Evolutionary conservation across 2,113 vertebrate genomes (phyloP).

Genomic region (Xiphophorus maculatus): DNA sequence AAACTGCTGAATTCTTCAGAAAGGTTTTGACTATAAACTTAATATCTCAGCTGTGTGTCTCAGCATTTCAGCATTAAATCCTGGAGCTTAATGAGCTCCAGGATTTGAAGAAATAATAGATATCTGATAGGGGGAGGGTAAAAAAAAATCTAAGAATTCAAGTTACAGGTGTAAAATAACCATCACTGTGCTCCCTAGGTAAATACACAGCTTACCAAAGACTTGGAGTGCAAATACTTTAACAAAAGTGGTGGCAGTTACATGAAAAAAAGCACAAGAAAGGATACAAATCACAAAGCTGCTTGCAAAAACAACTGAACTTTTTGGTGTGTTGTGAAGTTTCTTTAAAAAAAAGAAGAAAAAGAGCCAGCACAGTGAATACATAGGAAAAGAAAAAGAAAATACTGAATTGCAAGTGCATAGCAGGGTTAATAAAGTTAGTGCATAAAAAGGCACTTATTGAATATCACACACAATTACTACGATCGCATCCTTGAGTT

Average conservation of each 20-base stretch:
- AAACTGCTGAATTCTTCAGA: neutral
- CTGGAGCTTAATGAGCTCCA: constrained; percentile 20
- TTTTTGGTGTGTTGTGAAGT: constrained; percentile 5
- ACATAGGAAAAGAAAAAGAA: constrained; percentile 17
- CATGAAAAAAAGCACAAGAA: constrained; percentile 15
- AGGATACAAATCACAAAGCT: constrained; percentile 6
- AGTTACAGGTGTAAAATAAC: constrained; percentile 3
- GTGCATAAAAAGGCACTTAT: constrained; percentile 66
- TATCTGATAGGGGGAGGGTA: neutral
- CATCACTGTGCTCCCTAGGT: constrained; percentile 19
- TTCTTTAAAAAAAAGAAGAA: constrained; percentile 5
- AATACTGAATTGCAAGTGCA: constrained; percentile 37
- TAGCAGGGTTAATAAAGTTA: constrained; percentile 43
- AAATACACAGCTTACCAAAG: constrained; percentile 27
- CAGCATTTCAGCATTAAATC: neutral
- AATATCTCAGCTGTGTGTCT: neutral
- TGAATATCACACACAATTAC: constrained; percentile 34
- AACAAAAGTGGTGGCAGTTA: constrained; percentile 32
- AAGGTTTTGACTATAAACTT: constrained; percentile 3
- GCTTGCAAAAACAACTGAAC: constrained; percentile 9
- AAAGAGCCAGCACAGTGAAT: constrained; percentile 6
- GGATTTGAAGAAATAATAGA: constrained; percentile 3
- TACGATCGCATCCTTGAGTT: constrained; percentile 27
- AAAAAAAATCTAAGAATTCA: neutral
- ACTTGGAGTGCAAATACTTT: constrained; percentile 40